These are phyloP conservation scores for Phaethornis superciliosus DNA, from an alignment of 2,113 vertebrate genomes.

Conservation along the genomic window DNA sequence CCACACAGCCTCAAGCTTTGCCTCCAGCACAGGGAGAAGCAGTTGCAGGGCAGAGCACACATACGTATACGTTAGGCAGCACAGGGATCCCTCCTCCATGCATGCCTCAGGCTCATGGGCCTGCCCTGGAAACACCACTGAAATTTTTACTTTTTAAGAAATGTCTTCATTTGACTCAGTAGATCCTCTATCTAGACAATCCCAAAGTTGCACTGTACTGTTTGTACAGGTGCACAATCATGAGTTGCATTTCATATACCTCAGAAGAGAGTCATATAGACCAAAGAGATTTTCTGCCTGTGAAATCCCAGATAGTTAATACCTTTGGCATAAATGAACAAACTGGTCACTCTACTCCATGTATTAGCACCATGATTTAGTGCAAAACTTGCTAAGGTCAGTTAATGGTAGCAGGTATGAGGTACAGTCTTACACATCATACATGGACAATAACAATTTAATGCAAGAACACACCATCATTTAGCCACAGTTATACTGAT, in stretches of 20 bases:
- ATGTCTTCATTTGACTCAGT: neutral
- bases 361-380: neutral
- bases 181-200: neutral
- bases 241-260: neutral
- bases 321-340: neutral
- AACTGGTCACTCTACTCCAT: neutral
- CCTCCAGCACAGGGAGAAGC: neutral
- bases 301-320: neutral
- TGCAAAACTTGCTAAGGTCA: neutral
- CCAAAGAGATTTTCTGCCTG: neutral
- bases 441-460: neutral
- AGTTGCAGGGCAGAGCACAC: neutral
- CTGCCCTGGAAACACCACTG: neutral
- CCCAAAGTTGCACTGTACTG: neutral
- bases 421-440: neutral
- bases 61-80: neutral
- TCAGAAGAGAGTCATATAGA: neutral
- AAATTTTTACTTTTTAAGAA: neutral
- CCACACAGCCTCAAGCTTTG: neutral
- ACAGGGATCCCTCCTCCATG: neutral
- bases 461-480: neutral
- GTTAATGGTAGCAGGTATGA: neutral
- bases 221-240: neutral
- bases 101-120: neutral
- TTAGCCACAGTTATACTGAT: neutral